These are phyloP conservation scores for Rachycentron canadum DNA, from an alignment of 2,797 vertebrate genomes.

Conservation along the genomic window DNA sequence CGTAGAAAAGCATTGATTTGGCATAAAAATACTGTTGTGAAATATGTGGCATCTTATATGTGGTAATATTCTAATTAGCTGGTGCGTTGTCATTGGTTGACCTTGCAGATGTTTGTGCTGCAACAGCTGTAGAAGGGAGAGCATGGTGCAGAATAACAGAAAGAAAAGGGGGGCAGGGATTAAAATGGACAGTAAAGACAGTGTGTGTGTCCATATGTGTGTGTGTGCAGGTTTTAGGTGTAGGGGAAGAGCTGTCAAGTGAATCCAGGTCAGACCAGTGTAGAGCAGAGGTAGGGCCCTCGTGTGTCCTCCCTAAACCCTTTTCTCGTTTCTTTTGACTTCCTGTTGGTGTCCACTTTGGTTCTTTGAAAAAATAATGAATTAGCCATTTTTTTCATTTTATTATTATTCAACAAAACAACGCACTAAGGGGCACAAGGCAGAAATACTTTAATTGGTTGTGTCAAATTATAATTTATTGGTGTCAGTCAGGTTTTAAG, in stretches of 20 bases:
- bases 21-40: neutral
- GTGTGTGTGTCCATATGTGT: neutral
- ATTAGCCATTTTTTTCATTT: constrained; percentile 14
- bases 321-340: neutral
- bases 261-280: constrained; percentile 59
- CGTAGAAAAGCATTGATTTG: no score
- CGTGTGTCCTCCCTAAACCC: constrained; percentile 5
- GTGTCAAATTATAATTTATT: neutral
- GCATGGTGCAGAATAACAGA: neutral
- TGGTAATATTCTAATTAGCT: no score
- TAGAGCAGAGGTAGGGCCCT: constrained; percentile 12
- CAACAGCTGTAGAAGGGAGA: neutral
- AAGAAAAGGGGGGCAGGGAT: neutral
- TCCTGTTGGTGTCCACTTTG: neutral
- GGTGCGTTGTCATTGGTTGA: constrained; percentile 48
- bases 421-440: constrained; percentile 6
- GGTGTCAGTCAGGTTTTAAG: neutral
- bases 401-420: neutral
- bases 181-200: neutral
- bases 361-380: no score
- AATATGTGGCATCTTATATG: no score
- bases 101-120: constrained; percentile 51
- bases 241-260: constrained; percentile 36
- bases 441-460: constrained; percentile 22
- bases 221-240: constrained; percentile 11